Evolutionary conservation across 2,797 vertebrate species (phyloP).

Genomic region (Triplophysa yarkandensis): DNA sequence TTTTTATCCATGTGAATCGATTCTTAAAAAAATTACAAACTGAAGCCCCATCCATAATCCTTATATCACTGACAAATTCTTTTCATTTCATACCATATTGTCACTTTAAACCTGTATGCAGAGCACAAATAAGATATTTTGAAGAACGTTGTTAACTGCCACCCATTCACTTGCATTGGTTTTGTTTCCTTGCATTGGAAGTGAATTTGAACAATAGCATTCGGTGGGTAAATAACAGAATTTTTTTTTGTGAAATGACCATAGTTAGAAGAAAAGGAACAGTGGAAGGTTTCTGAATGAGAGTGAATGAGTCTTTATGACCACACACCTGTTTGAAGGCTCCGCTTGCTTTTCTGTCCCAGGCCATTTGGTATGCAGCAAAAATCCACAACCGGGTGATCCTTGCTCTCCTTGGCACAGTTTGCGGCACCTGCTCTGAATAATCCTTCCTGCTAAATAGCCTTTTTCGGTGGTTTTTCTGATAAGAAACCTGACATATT

Average conservation of each 20-base stretch:
- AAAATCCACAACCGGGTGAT: constrained; percentile 59
- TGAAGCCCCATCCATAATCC: no score
- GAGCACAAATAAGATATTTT: no score
- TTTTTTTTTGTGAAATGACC: background rate
- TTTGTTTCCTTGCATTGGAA: no score
- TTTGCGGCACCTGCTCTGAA: constrained; percentile 71
- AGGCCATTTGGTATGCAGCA: constrained; percentile 74
- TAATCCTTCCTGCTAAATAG: constrained; percentile 62
- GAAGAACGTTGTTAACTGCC: no score
- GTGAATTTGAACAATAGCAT: no score
- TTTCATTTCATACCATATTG: no score
- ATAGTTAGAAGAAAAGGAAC: background rate
- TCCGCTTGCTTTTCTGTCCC: constrained; percentile 5
- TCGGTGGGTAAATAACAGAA: no score
- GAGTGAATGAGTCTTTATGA: constrained; percentile 77
- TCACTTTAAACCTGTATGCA: no score
- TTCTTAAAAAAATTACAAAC: no score
- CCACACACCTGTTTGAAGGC: constrained; percentile 50
- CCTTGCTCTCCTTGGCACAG: constrained; percentile 62
- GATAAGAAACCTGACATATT: constrained; percentile 2
- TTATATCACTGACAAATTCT: no score
- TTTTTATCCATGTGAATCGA: no score
- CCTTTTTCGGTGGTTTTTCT: background rate
- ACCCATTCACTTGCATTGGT: no score
- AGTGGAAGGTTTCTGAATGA: constrained; percentile 25